Percentiles rank a stretch among this genome's conserved stretches.
Conservation (phyloP, 2,797 vertebrate genomes). For the Scolopax rusticola region DNA sequence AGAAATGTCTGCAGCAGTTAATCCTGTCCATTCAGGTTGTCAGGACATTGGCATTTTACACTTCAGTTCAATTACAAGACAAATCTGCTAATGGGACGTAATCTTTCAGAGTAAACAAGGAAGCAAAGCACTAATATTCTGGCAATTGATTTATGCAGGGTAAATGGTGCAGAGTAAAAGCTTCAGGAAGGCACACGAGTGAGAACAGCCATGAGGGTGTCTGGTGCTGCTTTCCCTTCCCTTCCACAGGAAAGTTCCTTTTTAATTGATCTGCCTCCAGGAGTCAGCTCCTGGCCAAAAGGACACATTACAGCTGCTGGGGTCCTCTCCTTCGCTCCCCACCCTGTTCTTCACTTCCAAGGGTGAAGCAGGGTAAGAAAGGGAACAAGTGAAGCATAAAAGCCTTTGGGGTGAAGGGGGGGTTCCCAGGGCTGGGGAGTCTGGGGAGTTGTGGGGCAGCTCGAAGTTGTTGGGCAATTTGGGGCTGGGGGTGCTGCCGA, state of each 20-base stretch:
- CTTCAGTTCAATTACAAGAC: slow-evolving; percentile 69
- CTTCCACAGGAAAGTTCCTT: neutral
- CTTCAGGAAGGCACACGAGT: neutral
- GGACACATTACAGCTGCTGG: neutral
- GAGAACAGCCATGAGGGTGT: neutral
- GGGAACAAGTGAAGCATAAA: neutral
- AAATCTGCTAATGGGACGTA: slow-evolving; percentile 69
- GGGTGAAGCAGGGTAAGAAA: neutral
- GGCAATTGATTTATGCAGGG: slow-evolving; percentile 63
- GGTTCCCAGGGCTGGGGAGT: neutral
- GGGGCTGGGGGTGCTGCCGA: neutral
- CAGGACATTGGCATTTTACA: slow-evolving; percentile 58
- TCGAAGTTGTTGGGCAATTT: rapidly evolving
- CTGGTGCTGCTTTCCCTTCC: neutral
- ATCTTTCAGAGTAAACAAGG: slow-evolving; percentile 66
- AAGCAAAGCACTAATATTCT: slow-evolving; percentile 56
- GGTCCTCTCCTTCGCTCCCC: neutral
- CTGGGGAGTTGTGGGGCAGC: neutral
- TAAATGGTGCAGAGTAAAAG: slow-evolving; percentile 65
- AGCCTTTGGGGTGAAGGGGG: neutral
- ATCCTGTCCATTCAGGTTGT: slow-evolving; percentile 24
- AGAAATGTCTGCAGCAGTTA: slow-evolving; percentile 36
- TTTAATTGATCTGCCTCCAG: neutral
- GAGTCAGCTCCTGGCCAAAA: neutral
- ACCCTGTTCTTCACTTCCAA: rapidly evolving